Evolutionary conservation across 2,888 invertebrate species (phyloP), one percentile per base, ranked within the genome.

Genomic region (Rhamphomyia laevipes): DNA sequence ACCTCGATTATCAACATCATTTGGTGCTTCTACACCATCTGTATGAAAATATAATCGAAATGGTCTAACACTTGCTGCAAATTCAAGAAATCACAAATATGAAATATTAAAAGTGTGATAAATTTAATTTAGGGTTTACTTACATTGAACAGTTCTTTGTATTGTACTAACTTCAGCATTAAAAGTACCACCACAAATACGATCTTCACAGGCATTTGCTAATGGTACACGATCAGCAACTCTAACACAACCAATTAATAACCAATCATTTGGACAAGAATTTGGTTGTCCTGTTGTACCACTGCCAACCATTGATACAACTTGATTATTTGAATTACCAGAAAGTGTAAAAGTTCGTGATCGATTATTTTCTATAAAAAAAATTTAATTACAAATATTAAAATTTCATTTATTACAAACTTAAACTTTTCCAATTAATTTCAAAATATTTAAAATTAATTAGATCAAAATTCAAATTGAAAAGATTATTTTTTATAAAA

Each of bases 161-260:
- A 77, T 74, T 60, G 82, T 77, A 2, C 82, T 80, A 3, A 83
- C 74, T 62, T 89, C 88, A 1, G 79, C 78, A 47, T 82, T 84
- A 57, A 89, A 81, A 0, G 84, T 82, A 4, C 88, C 88, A 0
- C 89, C 89, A 59, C 89, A 90, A 35, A 90, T 78, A 48, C 89
- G 76, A 67, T 90, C 89, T 3, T 86, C 83, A 59, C 84, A 88
- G 1, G 78, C 74, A 37, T 77, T 76, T 43, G 76, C 74, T 1
- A 77, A 77, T 33, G 70, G 71, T 17, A 70, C 65, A 10, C 68
- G 63, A 56, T 71, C 70, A 3, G 69, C 69, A 1, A 70, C 65
- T 1, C 68, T 61, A 0, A 84, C 84, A 62, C 89, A 88, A 0
- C 89, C 88, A 41, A 89, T 81, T 50, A 86, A 70, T 5, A 90